Conservation (phyloP, 2,888 invertebrate species). For the Pelosia muscerda region DNA sequence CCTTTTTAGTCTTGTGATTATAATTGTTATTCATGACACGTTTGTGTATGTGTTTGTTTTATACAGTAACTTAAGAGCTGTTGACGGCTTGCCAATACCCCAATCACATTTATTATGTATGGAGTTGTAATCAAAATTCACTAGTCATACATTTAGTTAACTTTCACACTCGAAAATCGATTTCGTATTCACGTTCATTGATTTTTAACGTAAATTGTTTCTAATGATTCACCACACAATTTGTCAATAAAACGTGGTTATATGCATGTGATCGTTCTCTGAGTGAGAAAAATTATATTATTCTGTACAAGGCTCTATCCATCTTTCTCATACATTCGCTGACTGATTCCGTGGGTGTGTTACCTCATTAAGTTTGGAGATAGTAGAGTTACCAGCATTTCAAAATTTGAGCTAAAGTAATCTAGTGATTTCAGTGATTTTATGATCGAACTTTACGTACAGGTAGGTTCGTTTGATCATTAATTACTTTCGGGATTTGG, state of each 20-base stretch:
- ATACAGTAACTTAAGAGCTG: conserved; percentile 44
- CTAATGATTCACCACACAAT: conserved; percentile 1
- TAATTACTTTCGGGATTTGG: too few relatives aligned
- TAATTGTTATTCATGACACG: conserved; percentile 58
- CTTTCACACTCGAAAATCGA: conserved; percentile 44
- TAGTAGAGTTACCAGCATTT: too few relatives aligned
- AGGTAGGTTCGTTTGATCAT: too few relatives aligned
- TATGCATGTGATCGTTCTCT: background rate
- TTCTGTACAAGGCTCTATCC: too few relatives aligned
- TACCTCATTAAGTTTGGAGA: too few relatives aligned
- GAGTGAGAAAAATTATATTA: too few relatives aligned
- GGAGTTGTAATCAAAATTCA: conserved; percentile 53
- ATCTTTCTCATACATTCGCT: too few relatives aligned
- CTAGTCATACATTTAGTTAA: conserved; percentile 28
- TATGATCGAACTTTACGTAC: too few relatives aligned
- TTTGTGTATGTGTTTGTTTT: conserved; percentile 40
- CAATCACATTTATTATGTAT: conserved; percentile 59
- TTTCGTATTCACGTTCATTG: conserved; percentile 9
- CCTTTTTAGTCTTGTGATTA: conserved; percentile 50
- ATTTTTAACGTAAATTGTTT: conserved; percentile 10
- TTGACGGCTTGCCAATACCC: conserved; percentile 24
- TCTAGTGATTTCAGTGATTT: too few relatives aligned
- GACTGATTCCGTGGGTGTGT: too few relatives aligned
- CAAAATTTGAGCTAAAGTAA: too few relatives aligned
- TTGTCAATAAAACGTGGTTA: background rate